phyloP scores from a whole-genome alignment of 2,797 vertebrate species.

The Smutsia gigantea region DNA sequence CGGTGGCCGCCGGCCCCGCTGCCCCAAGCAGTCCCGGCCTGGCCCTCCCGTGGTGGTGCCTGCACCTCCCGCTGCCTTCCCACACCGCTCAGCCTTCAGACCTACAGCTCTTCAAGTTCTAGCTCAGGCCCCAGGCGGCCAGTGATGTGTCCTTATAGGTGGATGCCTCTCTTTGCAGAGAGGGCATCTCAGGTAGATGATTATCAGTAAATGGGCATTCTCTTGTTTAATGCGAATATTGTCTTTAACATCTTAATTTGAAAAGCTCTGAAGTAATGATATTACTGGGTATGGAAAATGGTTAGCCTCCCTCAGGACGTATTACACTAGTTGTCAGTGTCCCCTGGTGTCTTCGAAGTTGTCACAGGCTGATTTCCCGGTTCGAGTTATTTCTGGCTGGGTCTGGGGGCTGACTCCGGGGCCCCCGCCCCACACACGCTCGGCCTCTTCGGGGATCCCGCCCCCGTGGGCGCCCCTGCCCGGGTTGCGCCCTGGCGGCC shows the following conservation, averaged over 20 bases:
- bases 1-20: fast-evolving
- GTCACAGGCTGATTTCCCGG: not conserved
- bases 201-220: not conserved
- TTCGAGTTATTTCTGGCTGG: not conserved
- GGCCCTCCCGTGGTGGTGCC: not conserved
- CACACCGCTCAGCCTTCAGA: not conserved
- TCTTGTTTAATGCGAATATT: not conserved
- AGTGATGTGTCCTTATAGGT: not conserved
- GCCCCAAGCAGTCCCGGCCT: too few species aligned
- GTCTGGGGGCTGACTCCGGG: fast-evolving
- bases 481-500: too few species aligned
- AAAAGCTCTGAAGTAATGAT: not conserved
- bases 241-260: not conserved
- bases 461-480: too few species aligned
- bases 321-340: not conserved
- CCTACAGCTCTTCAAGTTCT: fast-evolving
- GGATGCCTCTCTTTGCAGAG: not conserved
- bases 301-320: not conserved
- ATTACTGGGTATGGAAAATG: not conserved
- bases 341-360: not conserved
- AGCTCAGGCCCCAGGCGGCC: not conserved
- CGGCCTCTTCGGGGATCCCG: too few species aligned
- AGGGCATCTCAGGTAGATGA: too few species aligned
- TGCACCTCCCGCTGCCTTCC: not conserved
- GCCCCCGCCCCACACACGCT: not conserved